Base-by-base conservation (phyloP, 30 jellyfish, hydroid and myxozoan genomes). In the Pelagia noctiluca region DNA sequence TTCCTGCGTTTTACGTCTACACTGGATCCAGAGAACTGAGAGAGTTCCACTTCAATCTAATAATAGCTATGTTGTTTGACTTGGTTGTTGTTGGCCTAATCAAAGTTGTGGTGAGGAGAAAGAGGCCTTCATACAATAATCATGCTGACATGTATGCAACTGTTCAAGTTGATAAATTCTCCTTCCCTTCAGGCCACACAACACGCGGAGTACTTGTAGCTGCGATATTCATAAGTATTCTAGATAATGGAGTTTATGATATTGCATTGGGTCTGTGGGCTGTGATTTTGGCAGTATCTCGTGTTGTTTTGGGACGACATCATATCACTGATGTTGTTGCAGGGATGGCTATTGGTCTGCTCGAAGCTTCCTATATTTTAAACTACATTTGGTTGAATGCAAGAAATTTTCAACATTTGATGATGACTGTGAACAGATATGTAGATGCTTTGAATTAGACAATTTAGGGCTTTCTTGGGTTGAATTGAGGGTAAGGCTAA, bases 101-200 rank as follows among this genome's bases (percentile, higher is more conserved):
- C 49, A 92, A 92, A 54, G 75, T 92, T 33, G 19, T 72, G n/a
- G 32, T 88, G 16, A 48, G 79, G 63, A 65, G 98, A 36, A 88
- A 66, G 34, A 75, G 98, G 47, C 98, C 98, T n/a, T 37, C 54
- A 3, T 88, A 86, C 88, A 91, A 91, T 65, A 82, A 87, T 29
- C 50, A 35, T 36, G 96, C 74, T 77, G 83, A 80, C 49, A 85
- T 88, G 82, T 61, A 80, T 69, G 89, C 89, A 32, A 83, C 94
- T 0, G 90, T 89, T 28, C 42, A 89, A 36, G 88, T 82, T 35
- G 98, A 92, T 67, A 74, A 71, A 16, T 92, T 63, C 64, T 92
- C 98, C 12, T 92, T 92, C 50, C 98, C 98, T 13, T 92, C 98
- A 46, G 98, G 98, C 23, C 98, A 92, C 72, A 67, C 98, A n/a